Evolutionary conservation across 2,797 vertebrate genomes (phyloP).

Genomic region (Okamejei kenojei): DNA sequence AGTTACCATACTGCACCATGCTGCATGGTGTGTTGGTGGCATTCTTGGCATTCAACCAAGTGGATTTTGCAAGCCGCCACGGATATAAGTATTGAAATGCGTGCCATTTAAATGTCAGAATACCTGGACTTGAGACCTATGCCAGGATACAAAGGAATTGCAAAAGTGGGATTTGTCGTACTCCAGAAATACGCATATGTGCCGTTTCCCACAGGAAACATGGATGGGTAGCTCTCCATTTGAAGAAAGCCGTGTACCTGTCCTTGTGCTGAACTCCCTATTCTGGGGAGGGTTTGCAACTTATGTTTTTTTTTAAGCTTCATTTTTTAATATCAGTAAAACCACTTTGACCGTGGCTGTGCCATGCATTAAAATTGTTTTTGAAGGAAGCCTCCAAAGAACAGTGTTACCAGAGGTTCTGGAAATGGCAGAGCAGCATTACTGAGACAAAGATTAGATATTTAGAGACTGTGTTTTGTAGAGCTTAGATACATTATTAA

Average conservation of each 20-base stretch:
- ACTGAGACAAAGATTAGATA: conserved; percentile 48
- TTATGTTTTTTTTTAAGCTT: background rate
- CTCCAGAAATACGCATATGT: background rate
- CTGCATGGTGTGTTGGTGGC: background rate
- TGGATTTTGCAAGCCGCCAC: background rate
- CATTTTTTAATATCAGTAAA: background rate
- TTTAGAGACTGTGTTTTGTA: conserved; percentile 46
- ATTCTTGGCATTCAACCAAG: background rate
- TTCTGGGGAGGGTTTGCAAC: background rate
- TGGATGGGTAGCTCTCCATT: background rate
- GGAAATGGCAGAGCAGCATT: background rate
- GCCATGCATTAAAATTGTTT: background rate
- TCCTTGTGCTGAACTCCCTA: background rate
- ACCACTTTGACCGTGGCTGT: background rate
- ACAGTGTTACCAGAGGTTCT: background rate
- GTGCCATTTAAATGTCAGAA: conserved; percentile 7
- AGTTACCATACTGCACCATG: background rate
- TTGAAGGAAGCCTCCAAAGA: background rate
- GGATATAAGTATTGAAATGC: background rate
- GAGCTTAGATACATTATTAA: conserved; percentile 62
- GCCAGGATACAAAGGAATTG: background rate
- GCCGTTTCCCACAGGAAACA: background rate
- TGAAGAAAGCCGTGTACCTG: background rate
- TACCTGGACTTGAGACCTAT: background rate
- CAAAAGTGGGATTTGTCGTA: background rate